Evolutionary conservation across 2,888 invertebrate species (phyloP), one percentile per base, ranked within the genome.

Genomic region (Orgyia antiqua): DNA sequence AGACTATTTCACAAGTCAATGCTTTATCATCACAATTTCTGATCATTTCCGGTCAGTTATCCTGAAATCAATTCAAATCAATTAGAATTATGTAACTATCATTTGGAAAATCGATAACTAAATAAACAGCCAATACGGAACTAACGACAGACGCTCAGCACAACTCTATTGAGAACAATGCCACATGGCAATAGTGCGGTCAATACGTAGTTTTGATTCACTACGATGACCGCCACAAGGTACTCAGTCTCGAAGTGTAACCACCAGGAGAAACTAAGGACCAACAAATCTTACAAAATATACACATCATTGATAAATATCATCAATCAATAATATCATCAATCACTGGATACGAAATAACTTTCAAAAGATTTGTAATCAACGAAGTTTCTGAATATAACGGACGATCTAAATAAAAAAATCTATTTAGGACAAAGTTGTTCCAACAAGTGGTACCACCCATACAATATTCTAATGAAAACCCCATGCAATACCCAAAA

Each of bases 401-500:
- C 35, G 38, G 31, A 36, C 54, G 31, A 58, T 59, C 50, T 51
- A 53, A 47, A 45, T 40, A 49, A 39, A 4, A 31, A 51, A n/a
- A n/a, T n/a, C 48, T 45, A 47, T 44, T 38, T 39, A 18, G 18
- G 18, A 6, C 6, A 6, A 18, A 38, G 13, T 35, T 37, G 35
- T 41, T 37, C 36, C 31, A 6, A 34, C 13, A 39, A 27, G 2
- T 35, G 35, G 44, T 43, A 39, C 33, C 33, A 33, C 35, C 36
- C 30, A 46, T 27, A 42, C 44, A 36, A 38, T 41, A 36, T 39
- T 36, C 46, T 46, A 45, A 4, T 52, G 47, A 50, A 54, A 47
- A 43, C 62, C 63, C 67, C 70, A 66, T 71, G 70, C 70, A 71
- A 17, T 51, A 46, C 59, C 58, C 59, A 58, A 57, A 20, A 57